Evolutionary conservation across 2,888 invertebrate genomes (phyloP).

Genomic region (Tetragonisca angustula): DNA sequence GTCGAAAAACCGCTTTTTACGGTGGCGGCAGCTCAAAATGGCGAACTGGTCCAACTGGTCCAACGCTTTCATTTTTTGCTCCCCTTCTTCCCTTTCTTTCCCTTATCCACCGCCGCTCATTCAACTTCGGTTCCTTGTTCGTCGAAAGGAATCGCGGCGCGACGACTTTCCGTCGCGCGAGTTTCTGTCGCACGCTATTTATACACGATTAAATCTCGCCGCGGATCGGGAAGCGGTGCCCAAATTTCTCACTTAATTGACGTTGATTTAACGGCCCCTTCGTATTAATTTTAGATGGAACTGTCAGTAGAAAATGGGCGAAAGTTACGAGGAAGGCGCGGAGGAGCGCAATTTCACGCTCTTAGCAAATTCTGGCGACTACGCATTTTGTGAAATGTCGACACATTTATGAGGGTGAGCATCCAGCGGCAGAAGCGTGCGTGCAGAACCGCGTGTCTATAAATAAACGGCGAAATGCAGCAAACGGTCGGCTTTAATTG

Average conservation of each 20-base stretch:
- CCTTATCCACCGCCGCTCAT: slow-evolving; percentile 54
- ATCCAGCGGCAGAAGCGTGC: slow-evolving; percentile 72
- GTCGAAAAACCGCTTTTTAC: slow-evolving; percentile 34
- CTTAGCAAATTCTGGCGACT: slow-evolving; percentile 72
- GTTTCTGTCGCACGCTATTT: neutral
- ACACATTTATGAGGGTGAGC: slow-evolving; percentile 74
- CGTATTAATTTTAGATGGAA: slow-evolving; percentile 69
- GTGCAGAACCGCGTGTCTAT: slow-evolving; percentile 76
- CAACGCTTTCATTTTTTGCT: too few relatives aligned
- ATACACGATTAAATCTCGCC: slow-evolving; percentile 15
- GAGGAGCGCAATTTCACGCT: slow-evolving; percentile 63
- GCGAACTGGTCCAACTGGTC: slow-evolving; percentile 75
- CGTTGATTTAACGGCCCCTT: slow-evolving; percentile 63
- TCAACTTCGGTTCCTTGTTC: slow-evolving; percentile 44
- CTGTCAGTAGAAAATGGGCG: slow-evolving; percentile 56
- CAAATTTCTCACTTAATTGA: slow-evolving; percentile 60
- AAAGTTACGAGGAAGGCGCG: slow-evolving; percentile 50
- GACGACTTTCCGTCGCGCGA: slow-evolving; percentile 3
- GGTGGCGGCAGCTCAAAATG: slow-evolving; percentile 68
- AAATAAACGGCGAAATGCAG: slow-evolving; percentile 79
- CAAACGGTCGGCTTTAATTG: slow-evolving; percentile 78
- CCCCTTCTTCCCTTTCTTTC: slow-evolving; percentile 19
- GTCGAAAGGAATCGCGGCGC: slow-evolving; percentile 23
- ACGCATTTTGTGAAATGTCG: slow-evolving; percentile 73
- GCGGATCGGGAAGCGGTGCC: neutral